Percentiles rank a stretch among this genome's conserved stretches.
phyloP scores from a whole-genome alignment of 1,140 invertebrate genomes.

The Drosophila seguyi region DNA sequence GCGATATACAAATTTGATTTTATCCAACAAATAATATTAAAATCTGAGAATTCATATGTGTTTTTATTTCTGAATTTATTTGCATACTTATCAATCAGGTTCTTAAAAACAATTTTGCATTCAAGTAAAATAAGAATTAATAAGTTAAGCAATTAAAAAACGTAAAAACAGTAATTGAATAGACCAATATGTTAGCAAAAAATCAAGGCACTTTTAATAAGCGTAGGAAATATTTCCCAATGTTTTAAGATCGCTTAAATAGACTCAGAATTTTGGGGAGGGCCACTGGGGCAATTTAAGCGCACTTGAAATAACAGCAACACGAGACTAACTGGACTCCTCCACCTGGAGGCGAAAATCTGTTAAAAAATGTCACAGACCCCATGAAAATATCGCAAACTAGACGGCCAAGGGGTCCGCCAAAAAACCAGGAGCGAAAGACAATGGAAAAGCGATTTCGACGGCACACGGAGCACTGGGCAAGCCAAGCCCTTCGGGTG shows the following conservation, averaged over 20 bases:
- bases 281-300: neutral
- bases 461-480: slow-evolving; percentile 66
- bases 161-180: no score
- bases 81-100: no score
- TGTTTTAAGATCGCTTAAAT: neutral
- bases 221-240: neutral
- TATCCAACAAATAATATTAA: no score
- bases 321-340: neutral
- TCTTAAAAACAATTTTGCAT: no score
- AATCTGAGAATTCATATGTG: no score
- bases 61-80: no score
- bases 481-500: slow-evolving; percentile 58
- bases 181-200: no score
- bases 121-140: no score
- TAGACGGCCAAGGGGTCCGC: slow-evolving; percentile 18
- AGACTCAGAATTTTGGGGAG: neutral
- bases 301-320: neutral
- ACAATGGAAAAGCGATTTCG: slow-evolving; percentile 71
- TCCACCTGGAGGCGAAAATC: slow-evolving; percentile 1
- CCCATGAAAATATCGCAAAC: slow-evolving; percentile 31
- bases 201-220: no score
- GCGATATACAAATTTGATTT: no score
- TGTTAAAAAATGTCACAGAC: slow-evolving; percentile 11
- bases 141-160: no score
- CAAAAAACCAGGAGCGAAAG: slow-evolving; percentile 41